Evolutionary conservation across 1,140 invertebrate genomes (phyloP).

Genomic region (Listronotus bonariensis): DNA sequence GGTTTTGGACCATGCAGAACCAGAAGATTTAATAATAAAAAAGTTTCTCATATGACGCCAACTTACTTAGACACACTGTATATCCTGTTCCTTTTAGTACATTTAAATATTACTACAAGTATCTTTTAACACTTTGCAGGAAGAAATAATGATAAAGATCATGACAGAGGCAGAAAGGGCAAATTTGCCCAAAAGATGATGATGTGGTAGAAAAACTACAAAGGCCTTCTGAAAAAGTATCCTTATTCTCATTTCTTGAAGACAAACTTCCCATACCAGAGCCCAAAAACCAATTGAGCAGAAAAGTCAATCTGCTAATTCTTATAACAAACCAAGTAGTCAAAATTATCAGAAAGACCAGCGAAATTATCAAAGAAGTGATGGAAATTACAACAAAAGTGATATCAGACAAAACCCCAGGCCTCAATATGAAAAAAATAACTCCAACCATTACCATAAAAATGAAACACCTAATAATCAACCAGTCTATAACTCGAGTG

Average conservation of each 20-base stretch:
- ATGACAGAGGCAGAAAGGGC: constrained; percentile 53
- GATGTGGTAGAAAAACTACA: constrained; percentile 64
- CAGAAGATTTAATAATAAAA: too few species aligned
- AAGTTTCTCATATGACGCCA: too few species aligned
- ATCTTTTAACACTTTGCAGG: constrained; percentile 2
- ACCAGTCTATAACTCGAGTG: constrained; percentile 1
- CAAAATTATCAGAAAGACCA: constrained; percentile 26
- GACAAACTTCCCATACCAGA: constrained; percentile 72
- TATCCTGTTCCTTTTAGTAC: too few species aligned
- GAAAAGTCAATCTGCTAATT: constrained; percentile 12
- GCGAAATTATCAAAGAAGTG: constrained; percentile 13
- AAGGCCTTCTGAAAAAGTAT: constrained; percentile 83
- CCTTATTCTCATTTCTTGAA: constrained; percentile 85
- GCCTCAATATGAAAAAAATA: constrained; percentile 18
- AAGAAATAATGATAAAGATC: constrained; percentile 51
- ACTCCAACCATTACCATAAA: not conserved
- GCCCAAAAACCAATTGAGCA: constrained; percentile 4
- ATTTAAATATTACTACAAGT: not conserved
- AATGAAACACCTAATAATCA: not conserved
- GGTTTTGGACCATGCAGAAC: not conserved
- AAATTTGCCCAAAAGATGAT: constrained; percentile 51
- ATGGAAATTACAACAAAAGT: constrained; percentile 9
- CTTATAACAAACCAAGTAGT: constrained; percentile 20
- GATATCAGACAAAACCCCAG: not conserved
- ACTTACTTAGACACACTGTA: too few species aligned